Base-by-base conservation (phyloP, 64 coral and sea anemone species). In the Stichodactyla helianthus region DNA sequence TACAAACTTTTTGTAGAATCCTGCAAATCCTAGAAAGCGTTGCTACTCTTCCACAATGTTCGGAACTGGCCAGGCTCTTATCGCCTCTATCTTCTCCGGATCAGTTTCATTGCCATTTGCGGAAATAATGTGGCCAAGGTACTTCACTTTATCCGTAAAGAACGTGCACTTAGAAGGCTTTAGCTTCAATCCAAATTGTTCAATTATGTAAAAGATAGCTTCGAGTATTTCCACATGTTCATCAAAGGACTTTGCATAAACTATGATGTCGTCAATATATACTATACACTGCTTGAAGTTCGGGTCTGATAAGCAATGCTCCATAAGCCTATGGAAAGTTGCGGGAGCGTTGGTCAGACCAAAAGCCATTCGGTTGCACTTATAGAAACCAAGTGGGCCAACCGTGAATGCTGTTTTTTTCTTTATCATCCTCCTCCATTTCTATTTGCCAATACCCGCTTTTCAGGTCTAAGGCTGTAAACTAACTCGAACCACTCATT, bases 381-480 rank as follows among this genome's bases (percentile, higher is more conserved):
- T 5, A 19, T 71, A 71, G 17, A 71, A 71, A 7, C 67, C 67
- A 71, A 71, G 67, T 71, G 67, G 67, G 9, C 67, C 67, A 7
- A 71, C 67, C 17, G 67, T 19, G 19, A 71, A 71, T n/a, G 67
- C 67, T n/a, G 67, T 79, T 71, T 18, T 71, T 71, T 18, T 71
- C 25, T 27, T 71, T 71, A 18, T 71, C 67, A 0, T 71, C 17
- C 6, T 71, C 67, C 11, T 19, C 67, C 19, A 71, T 71, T 18
- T 71, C 67, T 19, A 71, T 19, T 27, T 71, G 67, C 20, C 11
- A 16, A 7, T 51, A n/a, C 9, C 53, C 18, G 19, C 67, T 71
- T 27, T 71, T 71, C 6, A 94, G 85, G 79, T 94, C 92, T 59
- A 94, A 50, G 20, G 84, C 77, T 20, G 84, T 89, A 44, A 94